Percentiles rank a stretch among this genome's conserved stretches.
These are phyloP conservation scores for Oscheius sp. DNA, from an alignment of 1,140 invertebrate genomes.

Conservation along the genomic window DNA sequence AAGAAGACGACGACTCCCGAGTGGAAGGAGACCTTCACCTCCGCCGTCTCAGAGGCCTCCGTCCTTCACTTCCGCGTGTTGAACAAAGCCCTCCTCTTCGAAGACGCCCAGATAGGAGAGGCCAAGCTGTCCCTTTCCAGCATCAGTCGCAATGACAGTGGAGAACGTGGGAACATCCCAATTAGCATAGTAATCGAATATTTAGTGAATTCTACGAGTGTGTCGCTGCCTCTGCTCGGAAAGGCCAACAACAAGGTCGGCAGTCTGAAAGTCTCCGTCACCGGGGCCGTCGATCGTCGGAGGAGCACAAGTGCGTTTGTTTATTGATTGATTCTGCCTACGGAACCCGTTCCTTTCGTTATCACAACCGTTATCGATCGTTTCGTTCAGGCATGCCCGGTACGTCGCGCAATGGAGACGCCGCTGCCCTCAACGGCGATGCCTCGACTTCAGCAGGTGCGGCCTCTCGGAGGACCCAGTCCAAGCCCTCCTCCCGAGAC, in stretches of 20 bases:
- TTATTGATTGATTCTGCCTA: conserved; percentile 2
- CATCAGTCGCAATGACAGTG: conserved; percentile 52
- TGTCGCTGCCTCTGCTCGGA: conserved; percentile 42
- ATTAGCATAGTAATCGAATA: conserved; percentile 9
- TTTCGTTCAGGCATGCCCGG: background rate
- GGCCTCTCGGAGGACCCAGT: background rate
- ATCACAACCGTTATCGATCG: background rate
- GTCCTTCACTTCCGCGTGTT: conserved; percentile 48
- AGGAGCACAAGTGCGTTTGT: conserved; percentile 40
- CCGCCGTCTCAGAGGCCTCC: conserved; percentile 50
- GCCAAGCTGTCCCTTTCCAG: conserved; percentile 47
- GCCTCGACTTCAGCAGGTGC: conserved; percentile 41
- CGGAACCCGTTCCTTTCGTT: too few species aligned
- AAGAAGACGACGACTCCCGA: conserved; percentile 53
- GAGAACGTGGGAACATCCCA: conserved; percentile 53
- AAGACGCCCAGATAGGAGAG: conserved; percentile 46
- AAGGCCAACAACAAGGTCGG: conserved; percentile 50
- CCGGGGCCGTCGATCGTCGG: conserved; percentile 43
- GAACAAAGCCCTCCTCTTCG: conserved; percentile 54
- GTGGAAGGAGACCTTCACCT: conserved; percentile 51
- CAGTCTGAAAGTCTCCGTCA: conserved; percentile 44
- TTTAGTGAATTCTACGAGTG: background rate
- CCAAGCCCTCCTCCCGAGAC: background rate
- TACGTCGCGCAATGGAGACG: background rate
- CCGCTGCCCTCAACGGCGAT: conserved; percentile 17